Evolutionary conservation across 1,140 invertebrate genomes (phyloP).

Genomic region (Grapholita molesta): DNA sequence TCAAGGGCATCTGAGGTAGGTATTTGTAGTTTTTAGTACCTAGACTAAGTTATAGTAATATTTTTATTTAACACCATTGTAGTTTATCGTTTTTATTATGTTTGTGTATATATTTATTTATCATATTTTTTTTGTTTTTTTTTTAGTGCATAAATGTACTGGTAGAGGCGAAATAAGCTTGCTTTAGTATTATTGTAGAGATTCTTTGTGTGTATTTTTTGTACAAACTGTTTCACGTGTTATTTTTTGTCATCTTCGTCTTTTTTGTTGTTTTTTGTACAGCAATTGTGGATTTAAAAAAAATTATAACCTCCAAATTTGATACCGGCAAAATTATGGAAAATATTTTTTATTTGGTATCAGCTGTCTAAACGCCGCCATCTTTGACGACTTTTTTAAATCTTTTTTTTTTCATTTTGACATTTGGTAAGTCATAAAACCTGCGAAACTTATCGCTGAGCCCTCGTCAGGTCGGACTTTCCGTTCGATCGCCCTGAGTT

Average conservation of each 20-base stretch:
- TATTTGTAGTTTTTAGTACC: conserved; percentile 18
- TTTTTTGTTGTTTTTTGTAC: too few relatives aligned
- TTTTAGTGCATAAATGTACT: neutral
- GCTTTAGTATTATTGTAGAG: neutral
- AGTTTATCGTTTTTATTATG: neutral
- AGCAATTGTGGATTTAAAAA: too few relatives aligned
- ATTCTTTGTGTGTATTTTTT: neutral
- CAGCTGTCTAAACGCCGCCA: too few relatives aligned
- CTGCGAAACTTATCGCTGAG: neutral
- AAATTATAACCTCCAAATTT: too few relatives aligned
- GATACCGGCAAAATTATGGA: too few relatives aligned
- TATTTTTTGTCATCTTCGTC: too few relatives aligned
- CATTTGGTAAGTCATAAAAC: neutral
- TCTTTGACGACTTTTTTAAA: too few relatives aligned
- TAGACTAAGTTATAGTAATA: neutral
- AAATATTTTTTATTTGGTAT: neutral
- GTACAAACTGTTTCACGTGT: too few relatives aligned
- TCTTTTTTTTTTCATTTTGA: neutral
- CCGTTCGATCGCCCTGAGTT: conserved; percentile 42
- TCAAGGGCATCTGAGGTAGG: conserved; percentile 44
- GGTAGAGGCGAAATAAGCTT: neutral
- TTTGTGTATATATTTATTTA: neutral
- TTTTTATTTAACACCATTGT: neutral
- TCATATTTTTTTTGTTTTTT: neutral
- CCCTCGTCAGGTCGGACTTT: conserved; percentile 26